Percentiles rank a stretch among this genome's conserved stretches.
These are phyloP conservation scores for Sisyra nigra DNA, from an alignment of 2,888 invertebrate genomes.

Conservation along the genomic window DNA sequence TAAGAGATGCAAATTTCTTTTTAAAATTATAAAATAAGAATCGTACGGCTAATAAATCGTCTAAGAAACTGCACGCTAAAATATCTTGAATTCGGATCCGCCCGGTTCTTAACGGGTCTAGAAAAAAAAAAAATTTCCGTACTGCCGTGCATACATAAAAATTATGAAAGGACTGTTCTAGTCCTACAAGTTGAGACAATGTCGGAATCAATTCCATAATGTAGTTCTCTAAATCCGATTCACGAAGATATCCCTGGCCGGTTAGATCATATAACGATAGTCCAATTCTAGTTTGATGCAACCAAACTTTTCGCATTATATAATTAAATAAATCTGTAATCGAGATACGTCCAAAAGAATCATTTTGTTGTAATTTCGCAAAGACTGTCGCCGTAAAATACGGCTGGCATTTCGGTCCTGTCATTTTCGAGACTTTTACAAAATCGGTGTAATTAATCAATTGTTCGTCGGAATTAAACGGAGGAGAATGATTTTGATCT, in stretches of 20 bases:
- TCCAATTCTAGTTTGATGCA: slow-evolving; percentile 87
- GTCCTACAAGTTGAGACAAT: slow-evolving; percentile 71
- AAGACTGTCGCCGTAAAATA: slow-evolving; percentile 81
- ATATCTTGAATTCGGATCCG: slow-evolving; percentile 83
- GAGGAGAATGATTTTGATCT: slow-evolving; percentile 65
- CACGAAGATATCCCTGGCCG: slow-evolving; percentile 79
- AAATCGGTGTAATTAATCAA: slow-evolving; percentile 77
- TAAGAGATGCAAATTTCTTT: neutral
- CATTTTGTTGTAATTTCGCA: slow-evolving; percentile 72
- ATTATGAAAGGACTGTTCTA: slow-evolving; percentile 86
- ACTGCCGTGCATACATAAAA: slow-evolving; percentile 96
- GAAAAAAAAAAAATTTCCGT: slow-evolving; percentile 88
- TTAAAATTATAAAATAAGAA: neutral
- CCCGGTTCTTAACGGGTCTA: slow-evolving; percentile 79
- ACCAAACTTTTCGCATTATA: slow-evolving; percentile 88
- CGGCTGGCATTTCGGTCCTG: slow-evolving; percentile 55
- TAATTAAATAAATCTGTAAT: slow-evolving; percentile 88
- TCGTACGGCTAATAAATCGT: slow-evolving; percentile 79
- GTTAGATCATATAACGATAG: slow-evolving; percentile 84
- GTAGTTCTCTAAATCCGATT: slow-evolving; percentile 89
- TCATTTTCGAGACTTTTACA: slow-evolving; percentile 56
- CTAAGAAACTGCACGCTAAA: slow-evolving; percentile 78
- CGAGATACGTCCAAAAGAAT: slow-evolving; percentile 72
- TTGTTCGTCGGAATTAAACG: slow-evolving; percentile 58
- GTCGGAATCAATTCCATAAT: slow-evolving; percentile 88